These are phyloP conservation scores for Leuctra nigra DNA, from an alignment of 2,888 invertebrate genomes.

Conservation along the genomic window DNA sequence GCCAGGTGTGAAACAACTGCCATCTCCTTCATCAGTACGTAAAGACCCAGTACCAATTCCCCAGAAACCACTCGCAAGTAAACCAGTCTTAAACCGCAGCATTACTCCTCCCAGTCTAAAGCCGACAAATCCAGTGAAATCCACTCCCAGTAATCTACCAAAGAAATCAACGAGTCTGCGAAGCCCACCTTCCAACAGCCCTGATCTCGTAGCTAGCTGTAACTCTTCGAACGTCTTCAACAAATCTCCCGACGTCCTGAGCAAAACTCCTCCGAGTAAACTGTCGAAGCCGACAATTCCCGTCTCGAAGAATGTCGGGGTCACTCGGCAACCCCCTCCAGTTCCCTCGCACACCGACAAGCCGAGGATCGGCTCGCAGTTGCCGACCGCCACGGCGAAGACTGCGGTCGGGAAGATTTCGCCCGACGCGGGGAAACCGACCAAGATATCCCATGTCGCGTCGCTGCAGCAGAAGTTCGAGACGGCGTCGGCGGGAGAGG, in stretches of 20 bases:
- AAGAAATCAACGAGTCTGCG: slow-evolving; percentile 32
- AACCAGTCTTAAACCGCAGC: slow-evolving; percentile 20
- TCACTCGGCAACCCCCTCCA: not conserved
- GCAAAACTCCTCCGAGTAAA: not conserved
- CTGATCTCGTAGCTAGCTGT: slow-evolving; percentile 67
- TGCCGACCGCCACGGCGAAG: slow-evolving; percentile 39
- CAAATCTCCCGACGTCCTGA: slow-evolving; percentile 38
- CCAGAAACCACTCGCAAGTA: slow-evolving; percentile 39
- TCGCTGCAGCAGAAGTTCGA: slow-evolving; percentile 75
- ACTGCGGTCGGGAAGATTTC: slow-evolving; percentile 26
- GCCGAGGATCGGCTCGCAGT: not conserved
- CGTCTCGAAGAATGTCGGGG: not conserved
- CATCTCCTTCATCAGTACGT: slow-evolving; percentile 26
- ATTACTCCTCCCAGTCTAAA: slow-evolving; percentile 35
- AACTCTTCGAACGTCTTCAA: slow-evolving; percentile 33
- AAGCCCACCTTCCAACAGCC: slow-evolving; percentile 51
- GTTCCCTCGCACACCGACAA: not conserved
- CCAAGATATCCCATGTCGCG: slow-evolving; percentile 61
- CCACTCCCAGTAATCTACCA: slow-evolving; percentile 16
- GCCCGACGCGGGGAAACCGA: slow-evolving; percentile 28
- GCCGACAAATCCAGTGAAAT: slow-evolving; percentile 24
- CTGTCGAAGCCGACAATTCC: not conserved
- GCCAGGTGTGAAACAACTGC: not conserved
- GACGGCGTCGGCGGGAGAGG: slow-evolving; percentile 36
- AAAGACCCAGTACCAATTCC: slow-evolving; percentile 18